These are phyloP conservation scores for Polypterus bichir DNA, from an alignment of 2,113 vertebrate genomes.

Conservation along the genomic window DNA sequence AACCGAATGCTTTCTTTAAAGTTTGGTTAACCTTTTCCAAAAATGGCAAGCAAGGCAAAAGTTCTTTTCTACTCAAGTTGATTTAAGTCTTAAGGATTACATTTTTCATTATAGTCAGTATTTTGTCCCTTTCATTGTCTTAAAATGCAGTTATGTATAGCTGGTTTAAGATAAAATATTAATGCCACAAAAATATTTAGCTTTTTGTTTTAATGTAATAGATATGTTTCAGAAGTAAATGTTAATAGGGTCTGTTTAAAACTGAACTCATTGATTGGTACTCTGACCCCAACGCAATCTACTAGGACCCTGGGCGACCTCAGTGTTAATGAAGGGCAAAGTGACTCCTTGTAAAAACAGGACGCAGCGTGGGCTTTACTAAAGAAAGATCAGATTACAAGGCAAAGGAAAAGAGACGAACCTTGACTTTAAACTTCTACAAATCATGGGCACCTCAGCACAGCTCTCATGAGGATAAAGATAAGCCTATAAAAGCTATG, in stretches of 20 bases:
- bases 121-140: no score
- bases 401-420: slow-evolving; percentile 7
- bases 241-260: slow-evolving; percentile 24
- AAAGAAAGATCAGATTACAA: slow-evolving; percentile 24
- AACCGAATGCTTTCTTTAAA: no score
- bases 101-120: no score
- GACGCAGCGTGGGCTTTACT: slow-evolving; percentile 18
- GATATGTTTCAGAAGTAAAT: neutral
- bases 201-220: neutral
- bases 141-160: no score
- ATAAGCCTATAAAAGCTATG: neutral
- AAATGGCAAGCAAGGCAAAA: no score
- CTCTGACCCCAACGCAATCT: slow-evolving; percentile 28
- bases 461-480: neutral
- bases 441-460: slow-evolving; percentile 13
- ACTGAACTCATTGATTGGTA: slow-evolving; percentile 1
- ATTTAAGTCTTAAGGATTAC: no score
- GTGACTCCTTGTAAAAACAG: slow-evolving; percentile 18
- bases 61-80: no score
- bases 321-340: slow-evolving; percentile 33
- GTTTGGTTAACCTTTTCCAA: no score
- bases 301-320: slow-evolving; percentile 31
- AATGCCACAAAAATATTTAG: neutral
- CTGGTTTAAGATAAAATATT: no score
- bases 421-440: slow-evolving; percentile 16